These are phyloP conservation scores for Clarias batrachus DNA, from an alignment of 2,113 vertebrate species.

Conservation along the genomic window DNA sequence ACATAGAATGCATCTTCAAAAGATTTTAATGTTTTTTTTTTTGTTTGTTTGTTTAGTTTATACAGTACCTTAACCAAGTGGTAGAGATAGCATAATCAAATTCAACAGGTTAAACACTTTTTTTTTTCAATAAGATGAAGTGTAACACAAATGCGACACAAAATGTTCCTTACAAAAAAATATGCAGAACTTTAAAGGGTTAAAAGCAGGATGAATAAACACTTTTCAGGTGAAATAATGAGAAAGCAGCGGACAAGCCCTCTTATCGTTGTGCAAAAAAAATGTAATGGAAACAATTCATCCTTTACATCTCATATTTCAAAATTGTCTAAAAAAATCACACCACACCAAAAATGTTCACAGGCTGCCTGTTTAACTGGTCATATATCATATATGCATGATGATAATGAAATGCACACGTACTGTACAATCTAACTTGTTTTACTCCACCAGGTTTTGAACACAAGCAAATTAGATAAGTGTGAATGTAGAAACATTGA, in stretches of 20 bases:
- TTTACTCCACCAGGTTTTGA: not conserved
- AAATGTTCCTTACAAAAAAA: too few relatives aligned
- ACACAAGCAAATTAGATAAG: not conserved
- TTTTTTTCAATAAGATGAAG: too few relatives aligned
- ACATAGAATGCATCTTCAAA: too few relatives aligned
- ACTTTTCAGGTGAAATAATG: not conserved
- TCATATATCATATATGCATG: not conserved
- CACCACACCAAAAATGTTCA: not conserved
- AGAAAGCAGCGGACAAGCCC: not conserved
- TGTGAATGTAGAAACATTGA: too few relatives aligned
- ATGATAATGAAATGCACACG: not conserved
- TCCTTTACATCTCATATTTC: not conserved
- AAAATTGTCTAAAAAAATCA: not conserved
- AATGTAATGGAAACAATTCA: not conserved
- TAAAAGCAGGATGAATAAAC: not conserved
- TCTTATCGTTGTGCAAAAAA: not conserved
- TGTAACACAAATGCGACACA: too few relatives aligned
- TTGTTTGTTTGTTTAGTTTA: too few relatives aligned
- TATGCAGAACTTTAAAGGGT: too few relatives aligned
- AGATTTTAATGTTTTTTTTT: too few relatives aligned
- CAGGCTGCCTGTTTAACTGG: not conserved
- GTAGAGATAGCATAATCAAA: too few relatives aligned
- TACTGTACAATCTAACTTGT: not conserved
- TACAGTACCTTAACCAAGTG: too few relatives aligned
- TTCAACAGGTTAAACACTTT: too few relatives aligned